Evolutionary conservation across 2,888 invertebrate genomes (phyloP).

Genomic region (Smittia aterrima): DNA sequence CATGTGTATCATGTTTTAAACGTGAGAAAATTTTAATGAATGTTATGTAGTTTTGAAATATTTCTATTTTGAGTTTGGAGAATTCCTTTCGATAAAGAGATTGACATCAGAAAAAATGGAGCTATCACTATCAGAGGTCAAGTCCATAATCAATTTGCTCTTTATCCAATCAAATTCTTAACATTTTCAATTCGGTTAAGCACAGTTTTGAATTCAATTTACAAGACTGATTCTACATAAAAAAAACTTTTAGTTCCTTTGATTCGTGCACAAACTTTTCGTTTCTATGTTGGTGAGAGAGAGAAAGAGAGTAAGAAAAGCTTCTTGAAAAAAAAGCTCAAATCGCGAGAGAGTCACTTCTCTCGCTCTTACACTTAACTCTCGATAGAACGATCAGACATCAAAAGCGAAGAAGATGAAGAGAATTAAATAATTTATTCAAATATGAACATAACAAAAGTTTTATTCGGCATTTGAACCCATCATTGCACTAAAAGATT

Average conservation of each 20-base stretch:
- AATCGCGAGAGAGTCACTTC: too few relatives aligned
- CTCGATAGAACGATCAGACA: too few relatives aligned
- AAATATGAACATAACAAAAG: background rate
- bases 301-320: background rate
- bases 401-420: background rate
- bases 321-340: background rate
- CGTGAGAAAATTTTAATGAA: background rate
- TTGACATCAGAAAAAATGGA: conserved; percentile 3
- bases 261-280: background rate
- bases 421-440: background rate
- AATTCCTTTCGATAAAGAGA: background rate
- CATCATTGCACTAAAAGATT: background rate
- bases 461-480: background rate
- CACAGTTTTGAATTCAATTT: background rate
- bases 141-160: conserved; percentile 2
- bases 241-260: background rate
- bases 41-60: background rate
- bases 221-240: background rate
- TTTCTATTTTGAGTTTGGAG: background rate
- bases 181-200: background rate
- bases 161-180: conserved; percentile 8
- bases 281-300: background rate
- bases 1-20: background rate
- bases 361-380: too few relatives aligned
- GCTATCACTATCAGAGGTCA: conserved; percentile 40